These are phyloP conservation scores for Crepidodera aurea DNA, from an alignment of 2,888 invertebrate genomes.

Conservation along the genomic window DNA sequence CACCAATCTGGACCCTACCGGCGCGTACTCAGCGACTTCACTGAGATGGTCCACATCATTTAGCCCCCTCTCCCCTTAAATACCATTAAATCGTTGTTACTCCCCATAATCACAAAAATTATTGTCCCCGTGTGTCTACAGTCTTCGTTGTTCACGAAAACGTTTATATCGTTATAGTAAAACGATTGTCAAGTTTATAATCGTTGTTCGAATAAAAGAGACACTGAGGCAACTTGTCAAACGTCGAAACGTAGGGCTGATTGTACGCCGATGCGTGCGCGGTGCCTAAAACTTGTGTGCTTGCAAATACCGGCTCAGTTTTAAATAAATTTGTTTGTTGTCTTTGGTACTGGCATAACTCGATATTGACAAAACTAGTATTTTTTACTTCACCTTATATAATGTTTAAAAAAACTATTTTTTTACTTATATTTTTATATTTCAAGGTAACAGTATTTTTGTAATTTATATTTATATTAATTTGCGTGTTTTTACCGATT, in stretches of 20 bases:
- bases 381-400: too few species aligned
- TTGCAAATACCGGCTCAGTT: constrained; percentile 43
- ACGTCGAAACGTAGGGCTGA: constrained; percentile 25
- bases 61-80: background rate
- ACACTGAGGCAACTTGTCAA: constrained; percentile 5
- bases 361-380: background rate
- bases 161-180: background rate
- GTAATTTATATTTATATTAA: too few species aligned
- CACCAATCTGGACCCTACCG: constrained; percentile 68
- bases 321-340: constrained; percentile 18
- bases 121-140: constrained; percentile 3
- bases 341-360: constrained; percentile 2
- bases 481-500: too few species aligned
- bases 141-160: background rate
- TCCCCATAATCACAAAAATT: background rate
- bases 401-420: too few species aligned
- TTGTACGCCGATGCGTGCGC: constrained; percentile 42
- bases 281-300: constrained; percentile 52
- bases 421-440: background rate
- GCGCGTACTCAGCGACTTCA: constrained; percentile 61
- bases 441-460: too few species aligned
- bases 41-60: constrained; percentile 44
- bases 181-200: background rate
- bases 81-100: constrained; percentile 2
- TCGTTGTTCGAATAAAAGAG: constrained; percentile 9